Conservation (phyloP, 2,113 vertebrate genomes). For the Crotalus viridis region DNA sequence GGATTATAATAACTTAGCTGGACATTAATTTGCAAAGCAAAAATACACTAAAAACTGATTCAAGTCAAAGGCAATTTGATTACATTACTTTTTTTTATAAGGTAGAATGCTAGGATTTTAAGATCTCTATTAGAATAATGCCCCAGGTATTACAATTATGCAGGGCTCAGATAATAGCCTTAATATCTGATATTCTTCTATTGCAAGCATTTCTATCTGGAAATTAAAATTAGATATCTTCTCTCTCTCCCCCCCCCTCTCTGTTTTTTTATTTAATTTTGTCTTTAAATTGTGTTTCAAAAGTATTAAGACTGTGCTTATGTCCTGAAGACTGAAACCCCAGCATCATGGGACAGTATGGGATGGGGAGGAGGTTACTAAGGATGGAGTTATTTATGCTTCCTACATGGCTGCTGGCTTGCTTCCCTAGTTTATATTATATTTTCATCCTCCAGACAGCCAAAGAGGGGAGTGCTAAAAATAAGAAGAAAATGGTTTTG, state of each 20-base stretch:
- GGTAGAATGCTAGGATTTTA: not conserved
- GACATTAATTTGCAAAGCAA: conserved; percentile 16
- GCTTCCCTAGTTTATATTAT: not conserved
- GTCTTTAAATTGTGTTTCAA: not conserved
- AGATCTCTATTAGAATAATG: not conserved
- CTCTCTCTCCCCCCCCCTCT: too few relatives aligned
- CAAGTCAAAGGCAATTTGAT: not conserved
- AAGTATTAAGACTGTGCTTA: not conserved
- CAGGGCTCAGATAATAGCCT: not conserved
- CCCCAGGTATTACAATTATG: not conserved
- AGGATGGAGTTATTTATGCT: not conserved
- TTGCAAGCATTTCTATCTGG: not conserved
- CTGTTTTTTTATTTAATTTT: not conserved
- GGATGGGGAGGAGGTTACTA: not conserved
- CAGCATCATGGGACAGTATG: not conserved
- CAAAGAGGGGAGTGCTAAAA: not conserved
- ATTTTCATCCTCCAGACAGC: not conserved
- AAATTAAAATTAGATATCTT: not conserved
- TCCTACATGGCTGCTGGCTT: not conserved
- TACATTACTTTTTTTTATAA: not conserved
- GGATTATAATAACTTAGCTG: conserved; percentile 13
- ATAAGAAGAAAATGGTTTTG: not conserved
- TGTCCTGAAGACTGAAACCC: not conserved
- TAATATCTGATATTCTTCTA: not conserved
- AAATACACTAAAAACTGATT: not conserved